Percentiles rank a stretch among this genome's conserved stretches.
phyloP scores from a whole-genome alignment of 1,140 invertebrate species.

The Chymomyza costata region DNA sequence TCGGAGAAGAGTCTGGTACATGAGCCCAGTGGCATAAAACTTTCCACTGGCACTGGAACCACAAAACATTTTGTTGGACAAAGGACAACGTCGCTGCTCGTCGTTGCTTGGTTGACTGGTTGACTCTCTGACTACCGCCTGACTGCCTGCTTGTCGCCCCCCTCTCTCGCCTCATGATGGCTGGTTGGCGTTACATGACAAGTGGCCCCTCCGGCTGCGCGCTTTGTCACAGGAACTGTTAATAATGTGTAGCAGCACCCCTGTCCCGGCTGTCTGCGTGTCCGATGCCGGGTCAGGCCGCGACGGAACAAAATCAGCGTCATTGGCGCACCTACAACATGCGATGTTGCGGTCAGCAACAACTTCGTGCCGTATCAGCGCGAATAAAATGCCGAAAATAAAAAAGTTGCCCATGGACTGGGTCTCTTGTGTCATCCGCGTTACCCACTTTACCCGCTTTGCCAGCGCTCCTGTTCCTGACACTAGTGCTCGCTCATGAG shows the following conservation, averaged over 20 bases:
- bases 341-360: slow-evolving; percentile 69
- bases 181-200: slow-evolving; percentile 71
- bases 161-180: no score
- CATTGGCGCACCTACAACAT: slow-evolving; percentile 74
- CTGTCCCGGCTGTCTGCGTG: no score
- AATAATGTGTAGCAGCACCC: slow-evolving; percentile 63
- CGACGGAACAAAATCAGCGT: slow-evolving; percentile 72
- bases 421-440: no score
- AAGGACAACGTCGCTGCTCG: slow-evolving; percentile 45
- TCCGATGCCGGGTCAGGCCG: slow-evolving; percentile 24
- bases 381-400: slow-evolving; percentile 38
- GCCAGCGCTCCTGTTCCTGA: no score
- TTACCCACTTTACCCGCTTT: no score
- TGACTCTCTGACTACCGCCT: neutral
- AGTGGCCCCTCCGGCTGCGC: slow-evolving; percentile 33
- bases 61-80: slow-evolving; percentile 74
- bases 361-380: slow-evolving; percentile 61
- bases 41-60: slow-evolving; percentile 60
- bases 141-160: neutral
- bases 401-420: neutral
- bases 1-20: slow-evolving; percentile 2
- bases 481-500: slow-evolving; percentile 49
- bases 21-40: slow-evolving; percentile 50
- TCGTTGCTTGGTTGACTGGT: no score
- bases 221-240: slow-evolving; percentile 73